Evolutionary conservation across 2,113 vertebrate genomes (phyloP), one percentile per base, ranked within the genome.

Genomic region (Pteruthius melanotis): DNA sequence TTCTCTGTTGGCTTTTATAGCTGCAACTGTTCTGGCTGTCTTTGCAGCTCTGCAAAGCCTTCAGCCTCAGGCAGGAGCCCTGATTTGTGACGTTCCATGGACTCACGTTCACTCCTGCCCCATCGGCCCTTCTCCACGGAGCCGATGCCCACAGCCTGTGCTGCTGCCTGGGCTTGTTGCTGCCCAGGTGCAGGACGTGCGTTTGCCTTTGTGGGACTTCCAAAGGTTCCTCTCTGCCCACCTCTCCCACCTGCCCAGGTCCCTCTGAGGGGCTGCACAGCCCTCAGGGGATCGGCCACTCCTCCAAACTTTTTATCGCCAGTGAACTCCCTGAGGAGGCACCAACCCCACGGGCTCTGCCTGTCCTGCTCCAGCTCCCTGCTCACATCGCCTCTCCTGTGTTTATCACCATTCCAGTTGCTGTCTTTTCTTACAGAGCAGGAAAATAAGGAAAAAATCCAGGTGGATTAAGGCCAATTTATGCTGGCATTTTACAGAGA

Each of bases 31-130:
- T 19, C 33, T 77, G 37, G 45, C 63, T 27, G 53, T 37, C 37
- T 33, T 16, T 35, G 44, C 28, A 37, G 44, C 31, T 44, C 44
- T 50, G 16, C 53, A 42, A 42, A 76, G 21, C 52, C 21, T 31
- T 26, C 71, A 18, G 16, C 10, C 31, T 42, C 71, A 22, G 27
- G 6, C 22, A 60, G 63, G 45, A 37, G 22, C 37, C 22, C 37
- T 23, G 33, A 28, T 44, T 68, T 15, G 37, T 37, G 6, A 23
- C 37, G 33, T 28, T 44, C 37, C 37, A 31, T 3, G 21, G 11
- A 17, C 11, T 42, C 61, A 31, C 1, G 2, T 0, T 3, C 26
- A 42, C 30, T n/a, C 47, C 37, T 35, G 33, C 5, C 45, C 24
- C 82, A 39, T 40, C 42, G 42, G 42, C 37, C 35, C 52, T 40